Evolutionary conservation across 2,888 invertebrate species (phyloP), one percentile per base, ranked within the genome.

Genomic region (Agrochola lota): DNA sequence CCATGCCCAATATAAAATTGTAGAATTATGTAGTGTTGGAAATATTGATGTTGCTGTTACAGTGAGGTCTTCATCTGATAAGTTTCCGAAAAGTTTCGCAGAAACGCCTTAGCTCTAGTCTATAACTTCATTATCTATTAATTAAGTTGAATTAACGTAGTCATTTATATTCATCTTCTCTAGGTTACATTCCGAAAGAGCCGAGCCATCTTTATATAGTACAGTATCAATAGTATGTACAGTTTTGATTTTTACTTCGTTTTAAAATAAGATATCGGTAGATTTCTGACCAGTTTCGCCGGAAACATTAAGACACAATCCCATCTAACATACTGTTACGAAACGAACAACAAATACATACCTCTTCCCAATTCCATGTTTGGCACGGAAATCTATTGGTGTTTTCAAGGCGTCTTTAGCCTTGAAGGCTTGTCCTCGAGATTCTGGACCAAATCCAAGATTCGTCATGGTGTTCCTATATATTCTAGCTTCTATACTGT

Each of bases 371-470:
- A 81, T 84, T 74, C 67, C 74, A 23, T 72, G 49, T 76, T 90
- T 89, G 90, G 90, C 87, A 87, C 82, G 70, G 72, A 74, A 82
- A 83, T 71, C 72, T 84, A 74, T 83, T 81, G 84, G 80, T 86
- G 87, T 90, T 91, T 92, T 92, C 91, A 93, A 93, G 91, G 91
- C 91, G 64, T 88, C 74, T 77, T 85, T 88, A 91, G 90, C 92
- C 92, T 93, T 92, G 91, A 89, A 88, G 88, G 80, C 80, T 74
- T 86, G 85, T 88, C 87, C 88, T 88, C 77, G 81, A 77, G 77
- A 74, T 77, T 86, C 91, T 94, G 94, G 94, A 93, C 64, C 74
- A 77, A 49, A 81, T 93, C 94, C 94, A 94, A 94, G 85, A 91
- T 91, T 89, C 88, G 89, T 91, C 91, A 91, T 87, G 80, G 76